Percentiles rank a stretch among this genome's conserved stretches.
phyloP scores from a whole-genome alignment of 2,888 invertebrate genomes.

The Nymphalis c-album region DNA sequence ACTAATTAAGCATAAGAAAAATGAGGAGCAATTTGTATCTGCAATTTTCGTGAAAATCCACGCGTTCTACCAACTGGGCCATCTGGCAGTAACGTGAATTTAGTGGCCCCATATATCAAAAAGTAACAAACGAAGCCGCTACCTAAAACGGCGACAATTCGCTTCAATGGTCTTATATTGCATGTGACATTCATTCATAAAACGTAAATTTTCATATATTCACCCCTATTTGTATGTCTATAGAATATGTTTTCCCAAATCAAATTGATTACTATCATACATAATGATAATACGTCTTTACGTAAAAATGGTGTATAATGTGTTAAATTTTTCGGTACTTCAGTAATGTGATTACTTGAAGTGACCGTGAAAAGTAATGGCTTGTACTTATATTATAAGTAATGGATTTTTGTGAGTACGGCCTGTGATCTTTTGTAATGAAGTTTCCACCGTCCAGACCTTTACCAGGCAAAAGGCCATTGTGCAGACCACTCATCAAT shows the following conservation, averaged over 20 bases:
- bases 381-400: slow-evolving; percentile 32
- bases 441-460: too few species aligned
- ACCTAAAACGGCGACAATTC: slow-evolving; percentile 61
- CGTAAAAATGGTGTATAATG: slow-evolving; percentile 17
- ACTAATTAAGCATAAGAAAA: too few species aligned
- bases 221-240: slow-evolving; percentile 2
- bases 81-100: neutral
- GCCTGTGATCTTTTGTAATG: too few species aligned
- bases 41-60: too few species aligned
- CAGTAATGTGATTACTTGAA: slow-evolving; percentile 43
- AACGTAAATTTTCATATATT: neutral
- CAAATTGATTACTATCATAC: neutral
- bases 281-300: neutral
- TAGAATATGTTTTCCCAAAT: slow-evolving; percentile 20
- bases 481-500: too few species aligned
- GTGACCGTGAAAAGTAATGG: slow-evolving; percentile 43
- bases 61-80: neutral
- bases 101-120: slow-evolving; percentile 27
- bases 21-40: too few species aligned
- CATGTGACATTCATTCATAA: slow-evolving; percentile 31
- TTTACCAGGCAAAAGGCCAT: too few species aligned
- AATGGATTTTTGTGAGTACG: slow-evolving; percentile 27
- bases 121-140: slow-evolving; percentile 66
- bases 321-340: slow-evolving; percentile 39
- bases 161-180: slow-evolving; percentile 48